phyloP scores from a whole-genome alignment of 2,113 vertebrate species.

The Glareola pratincola region DNA sequence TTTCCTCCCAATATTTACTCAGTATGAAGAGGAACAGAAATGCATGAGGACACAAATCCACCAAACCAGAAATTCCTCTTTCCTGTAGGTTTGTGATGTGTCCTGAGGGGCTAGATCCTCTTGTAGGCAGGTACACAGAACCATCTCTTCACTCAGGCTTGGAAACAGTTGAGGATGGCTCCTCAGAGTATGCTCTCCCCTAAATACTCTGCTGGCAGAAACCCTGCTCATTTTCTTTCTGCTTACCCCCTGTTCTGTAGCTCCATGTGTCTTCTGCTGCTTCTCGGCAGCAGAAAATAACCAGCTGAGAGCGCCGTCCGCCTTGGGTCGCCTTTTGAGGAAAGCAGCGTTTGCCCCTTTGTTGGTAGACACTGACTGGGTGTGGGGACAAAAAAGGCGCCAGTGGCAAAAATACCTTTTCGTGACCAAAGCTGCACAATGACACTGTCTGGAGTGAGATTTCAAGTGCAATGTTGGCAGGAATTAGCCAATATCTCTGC shows the following conservation, averaged over 20 bases:
- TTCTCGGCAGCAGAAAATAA: not conserved
- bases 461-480: not conserved
- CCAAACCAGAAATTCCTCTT: not conserved
- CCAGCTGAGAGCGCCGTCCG: not conserved
- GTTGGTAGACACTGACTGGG: not conserved
- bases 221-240: not conserved
- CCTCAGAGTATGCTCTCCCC: not conserved
- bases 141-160: not conserved
- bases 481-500: not conserved
- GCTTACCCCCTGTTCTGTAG: not conserved
- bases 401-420: not conserved
- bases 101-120: not conserved
- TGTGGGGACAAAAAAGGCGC: not conserved
- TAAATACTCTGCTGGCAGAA: not conserved
- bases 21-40: not conserved
- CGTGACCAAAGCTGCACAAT: not conserved
- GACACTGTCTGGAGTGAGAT: not conserved
- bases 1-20: not conserved
- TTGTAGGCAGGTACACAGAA: not conserved
- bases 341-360: accelerated
- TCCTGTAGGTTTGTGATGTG: not conserved
- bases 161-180: not conserved
- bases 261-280: not conserved
- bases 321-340: not conserved
- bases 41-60: not conserved